Evolutionary conservation across 2,888 invertebrate genomes (phyloP).

Genomic region (Eristalis tenax): DNA sequence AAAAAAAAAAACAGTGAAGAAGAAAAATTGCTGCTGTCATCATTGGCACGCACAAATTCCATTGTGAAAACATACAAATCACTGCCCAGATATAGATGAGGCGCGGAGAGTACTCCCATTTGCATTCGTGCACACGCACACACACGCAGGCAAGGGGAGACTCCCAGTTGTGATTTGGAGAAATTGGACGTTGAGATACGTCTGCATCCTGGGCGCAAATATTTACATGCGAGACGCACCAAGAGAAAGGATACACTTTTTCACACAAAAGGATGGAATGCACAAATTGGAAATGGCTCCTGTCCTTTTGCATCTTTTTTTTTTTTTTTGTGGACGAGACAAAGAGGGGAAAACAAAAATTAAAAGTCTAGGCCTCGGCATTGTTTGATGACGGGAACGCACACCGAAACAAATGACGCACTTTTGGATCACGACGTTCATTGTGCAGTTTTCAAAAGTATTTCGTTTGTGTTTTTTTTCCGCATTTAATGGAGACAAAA

Average conservation of each 20-base stretch:
- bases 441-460: conserved; percentile 18
- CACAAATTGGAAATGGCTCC: conserved; percentile 3
- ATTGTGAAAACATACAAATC: conserved; percentile 53
- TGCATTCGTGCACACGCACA: background rate
- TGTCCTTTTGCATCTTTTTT: conserved; percentile 7
- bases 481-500: background rate
- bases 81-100: conserved; percentile 9
- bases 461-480: background rate
- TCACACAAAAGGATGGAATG: conserved; percentile 15
- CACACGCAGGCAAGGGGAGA: too few species aligned
- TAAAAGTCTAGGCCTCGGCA: conserved; percentile 32
- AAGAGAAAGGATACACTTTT: conserved; percentile 20
- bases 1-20: background rate
- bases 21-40: conserved; percentile 3
- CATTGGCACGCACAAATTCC: conserved; percentile 59
- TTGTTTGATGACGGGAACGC: conserved; percentile 43
- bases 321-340: background rate
- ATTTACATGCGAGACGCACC: conserved; percentile 56
- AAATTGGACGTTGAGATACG: background rate
- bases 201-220: conserved; percentile 38
- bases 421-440: conserved; percentile 48
- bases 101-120: background rate
- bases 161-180: conserved; percentile 10
- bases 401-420: conserved; percentile 55
- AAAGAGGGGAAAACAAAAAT: conserved; percentile 35